Conservation (phyloP, 2,888 invertebrate genomes). For the Sinodicranocentrus sp. region DNA sequence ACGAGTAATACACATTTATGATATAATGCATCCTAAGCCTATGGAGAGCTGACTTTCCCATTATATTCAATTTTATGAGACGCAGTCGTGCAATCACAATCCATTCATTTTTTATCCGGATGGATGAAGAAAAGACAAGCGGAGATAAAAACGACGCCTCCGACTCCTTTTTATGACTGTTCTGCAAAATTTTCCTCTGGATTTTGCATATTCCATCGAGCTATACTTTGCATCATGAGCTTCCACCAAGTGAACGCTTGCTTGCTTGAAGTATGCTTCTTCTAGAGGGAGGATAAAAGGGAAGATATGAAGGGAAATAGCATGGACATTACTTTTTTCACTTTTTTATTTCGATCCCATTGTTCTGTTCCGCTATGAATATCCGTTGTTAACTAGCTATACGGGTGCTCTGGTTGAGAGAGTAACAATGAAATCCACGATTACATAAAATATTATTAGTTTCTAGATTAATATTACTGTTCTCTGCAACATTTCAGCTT, state of each 20-base stretch:
- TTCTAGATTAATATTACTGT: conserved; percentile 9
- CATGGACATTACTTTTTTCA: background rate
- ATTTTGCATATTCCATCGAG: background rate
- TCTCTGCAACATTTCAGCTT: background rate
- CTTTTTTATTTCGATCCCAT: background rate
- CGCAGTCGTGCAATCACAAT: conserved; percentile 45
- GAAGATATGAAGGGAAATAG: background rate
- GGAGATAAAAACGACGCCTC: conserved; percentile 40
- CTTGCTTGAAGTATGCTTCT: background rate
- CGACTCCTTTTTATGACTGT: conserved; percentile 43
- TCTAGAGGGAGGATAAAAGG: background rate
- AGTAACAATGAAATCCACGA: conserved; percentile 3
- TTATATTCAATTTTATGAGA: conserved; percentile 51
- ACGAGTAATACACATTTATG: background rate
- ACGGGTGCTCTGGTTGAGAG: background rate
- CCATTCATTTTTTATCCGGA: conserved; percentile 45
- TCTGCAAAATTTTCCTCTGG: conserved; percentile 15
- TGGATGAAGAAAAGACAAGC: conserved; percentile 25
- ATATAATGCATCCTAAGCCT: background rate
- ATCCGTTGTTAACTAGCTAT: background rate
- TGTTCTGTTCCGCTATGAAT: background rate
- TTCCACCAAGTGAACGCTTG: background rate
- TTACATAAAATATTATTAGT: conserved; percentile 25
- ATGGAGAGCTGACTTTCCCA: background rate
- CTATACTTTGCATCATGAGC: background rate